Conservation (phyloP, 2,888 invertebrate genomes). For the Athalia rosae region DNA sequence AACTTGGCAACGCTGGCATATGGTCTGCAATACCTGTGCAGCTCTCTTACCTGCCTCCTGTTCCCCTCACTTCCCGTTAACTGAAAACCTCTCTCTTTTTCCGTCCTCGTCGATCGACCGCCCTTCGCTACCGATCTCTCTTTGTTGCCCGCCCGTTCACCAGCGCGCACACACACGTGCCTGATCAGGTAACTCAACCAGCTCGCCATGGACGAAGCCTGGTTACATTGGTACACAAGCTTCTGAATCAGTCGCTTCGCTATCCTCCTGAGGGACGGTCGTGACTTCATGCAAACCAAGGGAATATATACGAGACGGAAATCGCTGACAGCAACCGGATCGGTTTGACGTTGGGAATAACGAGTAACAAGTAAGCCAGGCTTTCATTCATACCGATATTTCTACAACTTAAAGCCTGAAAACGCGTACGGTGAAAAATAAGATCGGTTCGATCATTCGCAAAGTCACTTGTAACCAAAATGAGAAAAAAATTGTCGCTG, state of each 20-base stretch:
- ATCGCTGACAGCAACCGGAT: constrained; percentile 11
- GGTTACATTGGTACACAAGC: neutral
- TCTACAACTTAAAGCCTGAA: no score
- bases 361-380: constrained; percentile 11
- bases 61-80: constrained; percentile 15
- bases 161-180: neutral
- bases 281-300: neutral
- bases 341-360: neutral
- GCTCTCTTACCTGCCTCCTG: constrained; percentile 4
- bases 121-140: constrained; percentile 21
- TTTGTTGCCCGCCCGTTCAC: constrained; percentile 23
- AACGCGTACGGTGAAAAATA: no score
- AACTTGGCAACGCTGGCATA: constrained; percentile 32
- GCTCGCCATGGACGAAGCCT: constrained; percentile 11
- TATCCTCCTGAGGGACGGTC: constrained; percentile 33
- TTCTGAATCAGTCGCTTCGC: constrained; percentile 21
- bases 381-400: no score
- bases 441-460: no score
- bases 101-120: constrained; percentile 24
- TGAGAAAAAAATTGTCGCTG: no score
- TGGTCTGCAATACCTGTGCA: constrained; percentile 25
- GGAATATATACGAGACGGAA: neutral
- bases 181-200: constrained; percentile 39
- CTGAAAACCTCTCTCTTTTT: constrained; percentile 39
- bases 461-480: no score